phyloP scores from a whole-genome alignment of 2,888 invertebrate genomes.

The Alentia gelatinosa region DNA sequence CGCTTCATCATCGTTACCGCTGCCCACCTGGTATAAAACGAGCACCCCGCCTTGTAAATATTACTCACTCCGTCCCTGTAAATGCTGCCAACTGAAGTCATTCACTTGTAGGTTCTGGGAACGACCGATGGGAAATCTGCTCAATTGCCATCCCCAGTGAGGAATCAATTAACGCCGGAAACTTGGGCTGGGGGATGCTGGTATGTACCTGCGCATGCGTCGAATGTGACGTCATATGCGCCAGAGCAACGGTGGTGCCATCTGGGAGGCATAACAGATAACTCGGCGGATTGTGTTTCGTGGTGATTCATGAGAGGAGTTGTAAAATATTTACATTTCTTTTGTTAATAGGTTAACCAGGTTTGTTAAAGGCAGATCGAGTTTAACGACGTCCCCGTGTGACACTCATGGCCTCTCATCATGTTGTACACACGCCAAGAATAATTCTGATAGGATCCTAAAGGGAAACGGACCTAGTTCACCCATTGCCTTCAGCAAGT shows the following conservation, averaged over 20 bases:
- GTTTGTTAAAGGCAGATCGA: too few relatives aligned
- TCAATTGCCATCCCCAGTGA: background rate
- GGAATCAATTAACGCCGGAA: background rate
- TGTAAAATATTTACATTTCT: background rate
- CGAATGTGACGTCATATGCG: background rate
- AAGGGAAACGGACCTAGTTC: too few relatives aligned
- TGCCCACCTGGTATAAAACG: background rate
- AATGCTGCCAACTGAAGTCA: background rate
- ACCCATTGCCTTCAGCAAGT: too few relatives aligned
- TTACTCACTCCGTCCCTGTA: background rate
- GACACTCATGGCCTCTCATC: too few relatives aligned
- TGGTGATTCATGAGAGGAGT: background rate
- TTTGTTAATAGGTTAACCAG: background rate
- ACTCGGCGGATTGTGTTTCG: background rate
- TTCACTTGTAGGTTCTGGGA: background rate
- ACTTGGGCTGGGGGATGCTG: background rate
- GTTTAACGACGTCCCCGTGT: too few relatives aligned
- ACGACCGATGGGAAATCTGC: background rate
- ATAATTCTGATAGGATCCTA: too few relatives aligned
- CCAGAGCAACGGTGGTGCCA: background rate
- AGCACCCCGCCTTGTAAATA: background rate
- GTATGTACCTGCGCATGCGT: background rate
- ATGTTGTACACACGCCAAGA: too few relatives aligned
- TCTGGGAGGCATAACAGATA: background rate
- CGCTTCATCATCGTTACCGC: background rate